Percentiles rank a stretch among this genome's conserved stretches.
Conservation (phyloP, 1,140 invertebrate genomes). For the Ips nitidus region DNA sequence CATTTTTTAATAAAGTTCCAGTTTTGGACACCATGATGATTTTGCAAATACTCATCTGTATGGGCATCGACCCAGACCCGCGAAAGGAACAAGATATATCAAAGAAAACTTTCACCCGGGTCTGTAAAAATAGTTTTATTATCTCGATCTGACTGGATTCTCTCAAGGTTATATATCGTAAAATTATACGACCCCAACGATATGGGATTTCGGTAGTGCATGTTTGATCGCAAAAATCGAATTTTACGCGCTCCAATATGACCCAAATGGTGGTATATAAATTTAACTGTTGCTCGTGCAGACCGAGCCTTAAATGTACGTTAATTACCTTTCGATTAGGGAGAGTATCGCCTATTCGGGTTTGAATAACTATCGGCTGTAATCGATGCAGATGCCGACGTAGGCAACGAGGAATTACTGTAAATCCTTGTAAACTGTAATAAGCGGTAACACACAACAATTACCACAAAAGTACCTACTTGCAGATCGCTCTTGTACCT, state of each 20-base stretch:
- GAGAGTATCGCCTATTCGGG: no score
- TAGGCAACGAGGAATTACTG: neutral
- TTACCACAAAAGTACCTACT: neutral
- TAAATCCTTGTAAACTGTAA: neutral
- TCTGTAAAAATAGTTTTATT: conserved; percentile 21
- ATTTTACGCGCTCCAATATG: no score
- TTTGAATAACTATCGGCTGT: no score
- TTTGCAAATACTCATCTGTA: no score
- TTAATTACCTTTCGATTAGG: no score
- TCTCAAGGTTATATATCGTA: conserved; percentile 21
- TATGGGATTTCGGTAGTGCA: conserved; percentile 11
- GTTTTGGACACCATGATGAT: no score
- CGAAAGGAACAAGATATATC: conserved; percentile 2
- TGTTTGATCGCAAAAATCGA: neutral
- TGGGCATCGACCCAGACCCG: neutral
- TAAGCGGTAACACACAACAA: neutral
- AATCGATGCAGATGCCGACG: no score
- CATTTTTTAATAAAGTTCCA: no score
- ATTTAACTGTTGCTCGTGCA: no score
- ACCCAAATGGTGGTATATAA: no score
- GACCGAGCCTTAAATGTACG: no score
- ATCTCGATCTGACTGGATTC: conserved; percentile 11
- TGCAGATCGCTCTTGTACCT: neutral
- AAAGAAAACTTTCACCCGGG: conserved; percentile 14
- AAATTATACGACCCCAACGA: conserved; percentile 14